A percentile compares a stretch with the other conserved stretches of the same genome.
phyloP scores from a whole-genome alignment of 2,113 vertebrate genomes.

The Nannobrachium achirus region DNA sequence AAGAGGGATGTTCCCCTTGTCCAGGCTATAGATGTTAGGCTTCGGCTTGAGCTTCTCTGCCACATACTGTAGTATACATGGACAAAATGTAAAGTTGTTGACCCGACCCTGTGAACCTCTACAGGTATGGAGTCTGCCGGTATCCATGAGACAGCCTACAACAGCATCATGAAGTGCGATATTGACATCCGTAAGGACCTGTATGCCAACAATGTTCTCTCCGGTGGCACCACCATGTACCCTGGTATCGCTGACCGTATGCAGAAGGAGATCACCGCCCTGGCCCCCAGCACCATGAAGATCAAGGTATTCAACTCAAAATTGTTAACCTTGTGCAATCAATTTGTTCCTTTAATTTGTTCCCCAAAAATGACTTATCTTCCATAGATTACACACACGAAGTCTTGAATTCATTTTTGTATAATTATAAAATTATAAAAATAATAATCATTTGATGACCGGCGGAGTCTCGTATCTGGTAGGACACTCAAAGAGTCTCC shows the following conservation, averaged over 20 bases:
- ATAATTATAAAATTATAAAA: no score
- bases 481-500: no score
- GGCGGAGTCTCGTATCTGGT: no score
- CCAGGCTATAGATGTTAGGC: no score
- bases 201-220: conserved; percentile 96
- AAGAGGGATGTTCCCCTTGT: no score
- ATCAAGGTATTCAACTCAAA: conserved; percentile 86
- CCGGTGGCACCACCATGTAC: conserved; percentile 98
- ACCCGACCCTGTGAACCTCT: background rate
- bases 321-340: no score
- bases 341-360: no score
- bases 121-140: conserved; percentile 95
- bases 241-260: conserved; percentile 97
- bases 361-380: no score
- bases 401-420: no score
- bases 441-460: no score
- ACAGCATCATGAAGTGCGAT: conserved; percentile 98
- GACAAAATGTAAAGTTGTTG: background rate
- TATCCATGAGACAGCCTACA: conserved; percentile 97
- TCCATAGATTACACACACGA: no score
- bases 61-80: no score
- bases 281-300: conserved; percentile 98
- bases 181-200: conserved; percentile 96
- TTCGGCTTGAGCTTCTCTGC: background rate
- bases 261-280: conserved; percentile 97